Evolutionary conservation across 2,797 vertebrate species (phyloP), one percentile per base, ranked within the genome.

Genomic region (Oreochromis grahami): DNA sequence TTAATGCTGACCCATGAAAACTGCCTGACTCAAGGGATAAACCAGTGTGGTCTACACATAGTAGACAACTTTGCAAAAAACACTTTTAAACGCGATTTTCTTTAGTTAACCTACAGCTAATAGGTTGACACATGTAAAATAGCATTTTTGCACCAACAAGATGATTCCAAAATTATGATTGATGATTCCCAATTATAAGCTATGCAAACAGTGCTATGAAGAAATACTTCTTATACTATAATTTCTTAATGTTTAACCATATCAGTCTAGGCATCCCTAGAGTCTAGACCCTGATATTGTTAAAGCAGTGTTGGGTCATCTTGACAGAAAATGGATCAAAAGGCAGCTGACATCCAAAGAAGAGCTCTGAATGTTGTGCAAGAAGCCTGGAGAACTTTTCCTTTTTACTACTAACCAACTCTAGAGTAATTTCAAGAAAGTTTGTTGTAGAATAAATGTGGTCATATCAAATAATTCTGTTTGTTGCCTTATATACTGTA

Each of bases 11-110:
- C 17, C 34, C 56, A 1, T 60, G 10, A 5, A 60, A 36, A n/a
- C 32, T 36, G 58, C 58, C 58, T 36, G 9, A 36, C 32, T 60
- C 58, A 36, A 60, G 58, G 58, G 58, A 7, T 60, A 36, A 60
- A 60, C 58, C 17, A 36, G 9, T 36, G 8, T 34, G 0, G 17
- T 60, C 32, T 60, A 19, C 56, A 60, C 8, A 60, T 19, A 34
- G 32, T 9, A 60, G 17, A 60, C 32, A 34, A 12, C 9, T 60
- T 34, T 3, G 32, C 29, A 60, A 60, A 36, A 34, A n/a, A 4
- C 9, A 11, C 2, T 58, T 58, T 58, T 34, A 58, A 34, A 34
- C 0, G 5, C 19, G 0, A 2, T 14, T 14, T 17, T 58, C 29
- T 19, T 7, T 4, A 60, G 56, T 60, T 60, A 32, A 60, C 5